Conservation (phyloP, 1,140 invertebrate genomes). For the Scaptomyza montana region DNA sequence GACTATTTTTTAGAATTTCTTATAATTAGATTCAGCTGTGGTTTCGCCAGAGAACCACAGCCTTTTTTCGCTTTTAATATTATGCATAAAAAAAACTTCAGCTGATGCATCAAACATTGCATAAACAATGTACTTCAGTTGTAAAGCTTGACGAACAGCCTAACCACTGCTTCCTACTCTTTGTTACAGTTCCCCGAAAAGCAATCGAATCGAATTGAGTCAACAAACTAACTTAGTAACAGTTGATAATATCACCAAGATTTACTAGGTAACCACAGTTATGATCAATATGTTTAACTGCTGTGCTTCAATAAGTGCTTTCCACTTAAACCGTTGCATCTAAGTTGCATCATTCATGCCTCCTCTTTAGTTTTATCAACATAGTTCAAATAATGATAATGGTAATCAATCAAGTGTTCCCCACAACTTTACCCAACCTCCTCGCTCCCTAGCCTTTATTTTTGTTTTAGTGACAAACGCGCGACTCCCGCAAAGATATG, state of each 20-base stretch:
- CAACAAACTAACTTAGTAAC: neutral
- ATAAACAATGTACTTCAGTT: constrained; percentile 8
- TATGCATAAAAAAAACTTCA: neutral
- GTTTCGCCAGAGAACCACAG: neutral
- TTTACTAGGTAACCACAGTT: neutral
- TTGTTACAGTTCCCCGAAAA: neutral
- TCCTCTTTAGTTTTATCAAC: constrained; percentile 30
- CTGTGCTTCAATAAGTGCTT: neutral
- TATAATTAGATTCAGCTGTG: constrained; percentile 5
- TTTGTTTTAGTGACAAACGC: too few species aligned
- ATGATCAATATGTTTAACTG: neutral
- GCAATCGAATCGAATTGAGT: neutral
- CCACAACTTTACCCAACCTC: too few species aligned
- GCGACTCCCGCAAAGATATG: neutral
- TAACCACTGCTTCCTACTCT: neutral
- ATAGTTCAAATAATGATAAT: constrained; percentile 58
- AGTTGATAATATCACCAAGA: neutral
- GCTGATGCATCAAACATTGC: neutral
- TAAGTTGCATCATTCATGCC: constrained; percentile 6
- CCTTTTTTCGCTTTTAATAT: neutral
- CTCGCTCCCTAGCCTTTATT: too few species aligned
- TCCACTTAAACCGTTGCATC: neutral
- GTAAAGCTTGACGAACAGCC: neutral
- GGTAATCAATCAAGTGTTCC: constrained; percentile 59
- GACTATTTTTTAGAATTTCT: neutral